Evolutionary conservation across 2,797 vertebrate genomes (phyloP).

Genomic region (Monodelphis domestica): DNA sequence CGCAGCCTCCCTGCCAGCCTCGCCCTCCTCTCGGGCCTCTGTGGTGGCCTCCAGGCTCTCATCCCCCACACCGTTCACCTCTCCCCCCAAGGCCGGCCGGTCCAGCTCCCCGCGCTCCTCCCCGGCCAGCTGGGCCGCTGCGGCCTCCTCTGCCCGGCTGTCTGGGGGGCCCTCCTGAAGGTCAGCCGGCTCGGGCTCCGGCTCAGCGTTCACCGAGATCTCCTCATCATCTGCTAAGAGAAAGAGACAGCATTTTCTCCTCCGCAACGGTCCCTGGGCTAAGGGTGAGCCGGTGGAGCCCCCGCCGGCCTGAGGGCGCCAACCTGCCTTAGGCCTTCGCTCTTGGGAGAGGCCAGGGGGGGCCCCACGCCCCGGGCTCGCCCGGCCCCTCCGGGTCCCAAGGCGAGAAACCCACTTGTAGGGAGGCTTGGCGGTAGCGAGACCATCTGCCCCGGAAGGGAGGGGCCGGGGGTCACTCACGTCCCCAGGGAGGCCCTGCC

Average conservation of each 20-base stretch:
- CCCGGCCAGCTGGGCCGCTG: slow-evolving; percentile 84
- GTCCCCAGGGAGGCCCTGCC: not conserved
- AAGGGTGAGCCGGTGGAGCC: not conserved
- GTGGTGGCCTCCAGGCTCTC: slow-evolving; percentile 77
- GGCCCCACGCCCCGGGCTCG: not conserved
- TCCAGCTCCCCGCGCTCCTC: slow-evolving; percentile 87
- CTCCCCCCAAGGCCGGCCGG: slow-evolving; percentile 82
- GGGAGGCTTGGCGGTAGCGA: too few species aligned
- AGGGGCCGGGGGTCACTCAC: not conserved
- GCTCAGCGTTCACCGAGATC: slow-evolving; percentile 90
- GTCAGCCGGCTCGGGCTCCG: slow-evolving; percentile 85
- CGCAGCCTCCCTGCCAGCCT: slow-evolving; percentile 72
- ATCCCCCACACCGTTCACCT: slow-evolving; percentile 66
- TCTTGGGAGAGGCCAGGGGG: not conserved
- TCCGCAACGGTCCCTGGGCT: not conserved
- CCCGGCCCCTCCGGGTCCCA: slow-evolving; percentile 10
- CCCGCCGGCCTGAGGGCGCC: too few species aligned
- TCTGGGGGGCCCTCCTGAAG: slow-evolving; percentile 81
- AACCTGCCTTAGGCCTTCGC: slow-evolving; percentile 34
- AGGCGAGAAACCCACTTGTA: slow-evolving; percentile 39
- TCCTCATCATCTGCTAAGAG: slow-evolving; percentile 94
- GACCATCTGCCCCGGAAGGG: not conserved
- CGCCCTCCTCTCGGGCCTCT: slow-evolving; percentile 76
- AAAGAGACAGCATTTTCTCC: slow-evolving; percentile 56
- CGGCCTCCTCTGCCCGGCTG: slow-evolving; percentile 80